Conservation (phyloP, 2,888 invertebrate genomes). For the Apotomis capreana region DNA sequence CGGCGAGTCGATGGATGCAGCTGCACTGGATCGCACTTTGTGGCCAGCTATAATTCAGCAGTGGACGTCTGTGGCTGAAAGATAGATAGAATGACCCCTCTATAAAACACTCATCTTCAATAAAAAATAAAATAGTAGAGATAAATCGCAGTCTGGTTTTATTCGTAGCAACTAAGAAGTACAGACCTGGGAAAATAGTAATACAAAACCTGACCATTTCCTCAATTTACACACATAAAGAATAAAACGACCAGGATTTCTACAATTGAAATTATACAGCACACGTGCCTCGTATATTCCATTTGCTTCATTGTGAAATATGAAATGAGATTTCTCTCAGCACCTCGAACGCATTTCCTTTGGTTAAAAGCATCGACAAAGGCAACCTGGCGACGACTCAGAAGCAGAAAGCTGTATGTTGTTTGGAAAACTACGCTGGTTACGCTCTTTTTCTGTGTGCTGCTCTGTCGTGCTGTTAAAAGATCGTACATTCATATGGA, state of each 20-base stretch:
- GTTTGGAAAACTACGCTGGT: not conserved
- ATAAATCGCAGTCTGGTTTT: no score
- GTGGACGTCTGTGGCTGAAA: no score
- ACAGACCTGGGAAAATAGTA: no score
- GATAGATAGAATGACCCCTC: no score
- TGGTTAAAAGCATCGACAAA: slow-evolving; percentile 11
- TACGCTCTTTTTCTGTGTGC: not conserved
- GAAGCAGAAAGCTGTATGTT: not conserved
- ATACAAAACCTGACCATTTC: no score
- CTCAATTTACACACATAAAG: not conserved
- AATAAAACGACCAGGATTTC: not conserved
- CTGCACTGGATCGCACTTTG: no score
- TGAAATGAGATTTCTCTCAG: slow-evolving; percentile 11
- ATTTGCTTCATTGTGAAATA: slow-evolving; percentile 1
- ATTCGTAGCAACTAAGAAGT: no score
- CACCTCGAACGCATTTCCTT: slow-evolving; percentile 10
- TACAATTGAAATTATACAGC: not conserved
- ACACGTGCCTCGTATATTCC: not conserved
- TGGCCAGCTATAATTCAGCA: no score
- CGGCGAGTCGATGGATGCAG: no score
- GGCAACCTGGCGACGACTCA: not conserved
- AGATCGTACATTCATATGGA: not conserved
- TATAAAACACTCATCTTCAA: no score
- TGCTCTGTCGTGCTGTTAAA: not conserved
- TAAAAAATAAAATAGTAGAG: no score